Base-by-base conservation (phyloP, 1,140 invertebrate species). In the Oreohelix idahoensis region DNA sequence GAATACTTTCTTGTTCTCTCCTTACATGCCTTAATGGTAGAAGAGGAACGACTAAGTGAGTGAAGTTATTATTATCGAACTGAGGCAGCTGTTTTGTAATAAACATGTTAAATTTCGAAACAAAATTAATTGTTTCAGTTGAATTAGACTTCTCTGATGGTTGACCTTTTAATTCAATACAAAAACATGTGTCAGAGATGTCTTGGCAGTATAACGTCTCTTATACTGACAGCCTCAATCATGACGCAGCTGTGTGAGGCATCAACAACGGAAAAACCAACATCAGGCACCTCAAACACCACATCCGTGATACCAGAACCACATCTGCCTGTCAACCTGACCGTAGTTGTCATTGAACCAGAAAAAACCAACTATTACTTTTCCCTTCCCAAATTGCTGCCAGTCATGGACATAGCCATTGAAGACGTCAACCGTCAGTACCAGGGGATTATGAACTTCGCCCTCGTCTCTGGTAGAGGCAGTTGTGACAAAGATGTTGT, bases 401-500 rank as follows among this genome's bases (percentile, higher is more conserved):
- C 81, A 8, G 81, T 75, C 11, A 42, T 83, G 13, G 17, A 53
- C 29, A 38, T 79, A 39, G 81, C 81, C 32, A 35, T 83, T 13
- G 70, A 83, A 36, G 4, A 58, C 8, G 35, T 79, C 10, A 53
- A 82, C 38, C 23, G 29, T 38, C 13, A 58, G 51, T 79, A 85
- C 76, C 42, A 71, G 13, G 80, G 71, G 39, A 38, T 26, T 2
- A 26, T 83, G 29, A 26, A 42, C 10, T 29, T 82, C 2, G 17
- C 23, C 15, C 45, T 74, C 35, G 70, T 63, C 4, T 83, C 23
- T 45, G n/a, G 53, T 0, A 23, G 20, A 20, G 81, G 80, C 4
- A 71, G 78, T 15, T 85, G 80, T 36, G 69, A 63, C 58, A 75
- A 53, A 29, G 53, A 79, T 35, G 29, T 17, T 17, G 81, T 85